Conservation (phyloP, 2,888 invertebrate genomes). For the Ernsta delagoae region DNA sequence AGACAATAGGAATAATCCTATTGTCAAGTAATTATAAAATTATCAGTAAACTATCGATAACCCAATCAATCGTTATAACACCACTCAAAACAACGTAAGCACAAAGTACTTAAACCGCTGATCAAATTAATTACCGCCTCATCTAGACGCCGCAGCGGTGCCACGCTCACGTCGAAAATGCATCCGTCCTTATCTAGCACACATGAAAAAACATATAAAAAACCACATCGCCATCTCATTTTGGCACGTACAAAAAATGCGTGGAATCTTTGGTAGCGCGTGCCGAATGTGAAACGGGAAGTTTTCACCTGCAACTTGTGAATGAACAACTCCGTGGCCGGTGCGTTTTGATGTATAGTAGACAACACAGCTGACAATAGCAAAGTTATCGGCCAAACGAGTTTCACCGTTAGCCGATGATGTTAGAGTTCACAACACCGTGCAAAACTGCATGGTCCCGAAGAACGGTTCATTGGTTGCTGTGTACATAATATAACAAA, state of each 20-base stretch:
- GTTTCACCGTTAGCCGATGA: constrained; percentile 6
- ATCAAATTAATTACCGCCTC: constrained; percentile 83
- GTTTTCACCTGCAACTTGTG: constrained; percentile 74
- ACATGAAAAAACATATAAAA: constrained; percentile 41
- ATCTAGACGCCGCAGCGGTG: constrained; percentile 67
- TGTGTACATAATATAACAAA: constrained; percentile 19
- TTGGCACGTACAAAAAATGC: constrained; percentile 56
- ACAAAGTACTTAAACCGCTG: constrained; percentile 66
- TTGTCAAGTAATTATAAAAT: too few relatives aligned
- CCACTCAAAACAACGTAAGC: constrained; percentile 61
- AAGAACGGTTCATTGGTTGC: constrained; percentile 20
- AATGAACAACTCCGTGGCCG: constrained; percentile 59
- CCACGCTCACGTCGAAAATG: constrained; percentile 52
- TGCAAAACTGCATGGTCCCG: not conserved
- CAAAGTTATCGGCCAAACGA: constrained; percentile 25
- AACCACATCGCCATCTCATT: constrained; percentile 45
- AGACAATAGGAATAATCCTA: too few relatives aligned
- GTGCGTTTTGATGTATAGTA: constrained; percentile 56
- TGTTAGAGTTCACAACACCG: constrained; percentile 22
- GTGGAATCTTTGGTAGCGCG: constrained; percentile 69
- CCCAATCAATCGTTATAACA: constrained; percentile 40
- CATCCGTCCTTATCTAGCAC: constrained; percentile 51
- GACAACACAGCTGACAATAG: constrained; percentile 37
- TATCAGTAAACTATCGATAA: constrained; percentile 29
- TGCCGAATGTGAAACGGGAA: constrained; percentile 77